These are phyloP conservation scores for Drosophila murphyi DNA, from an alignment of 1,140 invertebrate genomes.

Conservation along the genomic window DNA sequence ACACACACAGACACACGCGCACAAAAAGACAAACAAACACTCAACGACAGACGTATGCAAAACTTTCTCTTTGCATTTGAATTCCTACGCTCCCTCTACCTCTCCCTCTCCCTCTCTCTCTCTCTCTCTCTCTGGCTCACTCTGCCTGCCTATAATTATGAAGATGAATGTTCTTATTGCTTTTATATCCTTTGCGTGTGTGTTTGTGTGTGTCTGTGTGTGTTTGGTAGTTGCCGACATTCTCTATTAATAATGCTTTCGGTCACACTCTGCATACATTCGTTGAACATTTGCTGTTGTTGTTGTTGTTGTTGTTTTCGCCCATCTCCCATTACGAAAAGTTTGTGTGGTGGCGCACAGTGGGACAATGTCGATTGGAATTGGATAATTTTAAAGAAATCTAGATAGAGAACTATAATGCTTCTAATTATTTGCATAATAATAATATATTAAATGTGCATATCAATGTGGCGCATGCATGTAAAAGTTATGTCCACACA, in stretches of 20 bases:
- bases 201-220: conserved; percentile 5
- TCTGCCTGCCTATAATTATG: conserved; percentile 64
- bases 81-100: conserved; percentile 40
- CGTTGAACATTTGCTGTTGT: conserved; percentile 66
- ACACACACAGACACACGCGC: conserved; percentile 2
- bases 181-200: conserved; percentile 71
- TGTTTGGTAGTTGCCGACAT: conserved; percentile 60
- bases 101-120: conserved; percentile 22
- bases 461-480: too few species aligned
- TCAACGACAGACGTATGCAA: conserved; percentile 69
- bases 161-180: conserved; percentile 81
- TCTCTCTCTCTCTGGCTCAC: conserved; percentile 13
- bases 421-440: too few species aligned
- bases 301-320: background rate
- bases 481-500: too few species aligned
- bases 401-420: too few species aligned
- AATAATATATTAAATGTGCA: background rate
- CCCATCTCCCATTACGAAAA: conserved; percentile 47
- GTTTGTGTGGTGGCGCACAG: conserved; percentile 38
- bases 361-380: background rate
- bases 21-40: conserved; percentile 13
- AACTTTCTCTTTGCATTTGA: conserved; percentile 76
- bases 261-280: conserved; percentile 82
- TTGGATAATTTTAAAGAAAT: too few species aligned
- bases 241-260: conserved; percentile 82